These are phyloP conservation scores for Crotalus tigris DNA, from an alignment of 2,113 vertebrate species.

Conservation along the genomic window DNA sequence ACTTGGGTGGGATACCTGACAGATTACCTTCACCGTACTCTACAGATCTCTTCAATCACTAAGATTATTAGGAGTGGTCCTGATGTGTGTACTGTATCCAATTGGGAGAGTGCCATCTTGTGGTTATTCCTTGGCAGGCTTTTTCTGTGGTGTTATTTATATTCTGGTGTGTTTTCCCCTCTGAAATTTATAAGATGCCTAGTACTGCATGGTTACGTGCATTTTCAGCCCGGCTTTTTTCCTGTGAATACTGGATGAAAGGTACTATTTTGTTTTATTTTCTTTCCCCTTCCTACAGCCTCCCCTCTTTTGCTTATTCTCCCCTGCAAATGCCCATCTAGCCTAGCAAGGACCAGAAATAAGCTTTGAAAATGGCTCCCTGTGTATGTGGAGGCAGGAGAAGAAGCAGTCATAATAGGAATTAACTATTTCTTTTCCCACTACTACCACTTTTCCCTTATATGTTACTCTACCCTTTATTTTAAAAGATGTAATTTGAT, in stretches of 20 bases:
- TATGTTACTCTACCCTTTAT: neutral
- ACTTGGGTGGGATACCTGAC: neutral
- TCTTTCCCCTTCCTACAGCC: neutral
- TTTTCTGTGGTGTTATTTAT: neutral
- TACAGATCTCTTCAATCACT: neutral
- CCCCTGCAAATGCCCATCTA: neutral
- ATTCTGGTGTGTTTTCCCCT: neutral
- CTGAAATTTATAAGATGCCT: neutral
- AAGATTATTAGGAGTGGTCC: neutral
- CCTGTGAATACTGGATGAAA: neutral
- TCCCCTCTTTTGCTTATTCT: neutral
- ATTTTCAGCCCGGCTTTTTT: neutral
- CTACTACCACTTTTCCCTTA: neutral
- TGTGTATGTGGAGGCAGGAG: neutral
- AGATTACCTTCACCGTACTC: neutral
- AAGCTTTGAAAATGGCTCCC: neutral
- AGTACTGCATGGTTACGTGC: neutral
- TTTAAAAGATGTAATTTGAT: neutral
- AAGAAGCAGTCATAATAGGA: neutral
- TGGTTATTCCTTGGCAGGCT: neutral
- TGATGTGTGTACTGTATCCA: neutral
- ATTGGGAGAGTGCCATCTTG: neutral
- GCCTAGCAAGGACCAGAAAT: neutral
- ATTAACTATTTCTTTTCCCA: neutral
- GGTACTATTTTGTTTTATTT: neutral